Evolutionary conservation across 2,113 vertebrate species (phyloP).

Genomic region (Microcebus griseorufus): DNA sequence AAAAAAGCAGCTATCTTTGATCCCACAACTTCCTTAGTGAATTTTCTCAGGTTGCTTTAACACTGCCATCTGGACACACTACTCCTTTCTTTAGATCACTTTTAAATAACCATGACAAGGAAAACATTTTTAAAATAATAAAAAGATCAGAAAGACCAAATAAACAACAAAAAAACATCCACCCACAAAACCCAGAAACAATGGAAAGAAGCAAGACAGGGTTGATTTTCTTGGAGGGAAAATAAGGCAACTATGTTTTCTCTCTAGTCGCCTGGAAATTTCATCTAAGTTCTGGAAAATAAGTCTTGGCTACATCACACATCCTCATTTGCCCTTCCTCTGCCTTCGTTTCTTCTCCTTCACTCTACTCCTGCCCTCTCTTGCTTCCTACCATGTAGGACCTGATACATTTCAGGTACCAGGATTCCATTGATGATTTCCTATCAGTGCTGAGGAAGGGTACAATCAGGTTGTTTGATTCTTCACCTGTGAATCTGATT

Average conservation of each 20-base stretch:
- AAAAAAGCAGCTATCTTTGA: background rate
- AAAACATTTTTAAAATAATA: background rate
- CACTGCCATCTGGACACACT: background rate
- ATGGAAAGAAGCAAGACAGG: slow-evolving; percentile 16
- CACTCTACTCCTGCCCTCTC: background rate
- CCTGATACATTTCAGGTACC: background rate
- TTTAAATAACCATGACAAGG: background rate
- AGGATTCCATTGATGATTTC: background rate
- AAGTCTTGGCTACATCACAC: background rate
- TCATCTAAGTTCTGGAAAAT: background rate
- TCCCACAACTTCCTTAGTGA: background rate
- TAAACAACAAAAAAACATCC: background rate
- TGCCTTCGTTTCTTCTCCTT: background rate
- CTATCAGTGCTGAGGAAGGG: background rate
- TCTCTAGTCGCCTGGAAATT: background rate
- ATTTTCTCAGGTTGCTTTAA: background rate
- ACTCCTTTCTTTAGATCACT: background rate
- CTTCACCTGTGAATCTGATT: background rate
- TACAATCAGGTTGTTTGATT: background rate
- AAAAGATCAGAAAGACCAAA: background rate
- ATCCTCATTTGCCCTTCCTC: background rate
- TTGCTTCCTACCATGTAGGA: background rate
- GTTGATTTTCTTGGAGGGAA: slow-evolving; percentile 24
- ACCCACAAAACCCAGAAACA: background rate
- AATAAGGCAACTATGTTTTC: background rate